These are phyloP conservation scores for Thereva nobilitata DNA, from an alignment of 2,888 invertebrate genomes.

Conservation along the genomic window DNA sequence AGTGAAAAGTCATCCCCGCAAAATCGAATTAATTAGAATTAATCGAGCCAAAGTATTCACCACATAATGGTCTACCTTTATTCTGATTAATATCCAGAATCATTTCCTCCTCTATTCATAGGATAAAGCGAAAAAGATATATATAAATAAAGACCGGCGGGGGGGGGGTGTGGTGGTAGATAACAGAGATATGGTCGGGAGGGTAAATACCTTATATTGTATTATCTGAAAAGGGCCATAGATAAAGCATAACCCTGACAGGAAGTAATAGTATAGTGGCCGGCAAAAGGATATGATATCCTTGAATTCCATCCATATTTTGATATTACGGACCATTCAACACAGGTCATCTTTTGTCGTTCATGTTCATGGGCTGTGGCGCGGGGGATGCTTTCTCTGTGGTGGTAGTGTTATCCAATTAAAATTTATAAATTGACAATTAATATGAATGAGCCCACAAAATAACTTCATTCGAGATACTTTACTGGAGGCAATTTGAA, in stretches of 20 bases:
- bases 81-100: conserved; percentile 14
- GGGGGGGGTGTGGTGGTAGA: no score
- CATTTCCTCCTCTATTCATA: conserved; percentile 2
- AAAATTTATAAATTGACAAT: conserved; percentile 29
- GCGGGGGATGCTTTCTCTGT: neutral
- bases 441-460: conserved; percentile 25
- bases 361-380: neutral
- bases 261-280: no score
- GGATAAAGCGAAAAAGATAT: no score
- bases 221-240: no score
- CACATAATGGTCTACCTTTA: neutral
- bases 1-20: conserved; percentile 29
- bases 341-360: no score
- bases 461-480: neutral
- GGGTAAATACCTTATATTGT: no score
- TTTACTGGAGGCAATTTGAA: conserved; percentile 20
- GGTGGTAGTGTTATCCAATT: neutral
- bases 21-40: conserved; percentile 33
- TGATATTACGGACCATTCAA: no score
- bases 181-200: no score
- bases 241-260: no score
- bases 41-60: conserved; percentile 4
- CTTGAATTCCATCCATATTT: no score
- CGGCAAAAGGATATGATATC: no score
- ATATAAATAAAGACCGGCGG: no score